These are phyloP conservation scores for Cheracebus regulus DNA, from an alignment of 2,797 vertebrate genomes.

Conservation along the genomic window DNA sequence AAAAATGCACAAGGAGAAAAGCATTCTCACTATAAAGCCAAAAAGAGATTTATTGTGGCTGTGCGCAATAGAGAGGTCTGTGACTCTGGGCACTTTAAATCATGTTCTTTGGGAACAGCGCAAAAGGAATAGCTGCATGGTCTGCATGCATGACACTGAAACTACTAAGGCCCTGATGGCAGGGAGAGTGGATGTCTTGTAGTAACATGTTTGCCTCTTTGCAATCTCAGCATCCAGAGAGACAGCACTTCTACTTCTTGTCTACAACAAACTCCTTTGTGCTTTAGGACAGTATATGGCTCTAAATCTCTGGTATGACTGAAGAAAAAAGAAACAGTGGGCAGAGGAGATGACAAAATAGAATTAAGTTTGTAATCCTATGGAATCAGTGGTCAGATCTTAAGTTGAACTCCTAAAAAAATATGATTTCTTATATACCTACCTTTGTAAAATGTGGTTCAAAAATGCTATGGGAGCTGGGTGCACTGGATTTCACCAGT, in stretches of 20 bases:
- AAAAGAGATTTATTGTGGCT: background rate
- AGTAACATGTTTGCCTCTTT: background rate
- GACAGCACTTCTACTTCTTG: accelerated
- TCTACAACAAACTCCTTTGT: background rate
- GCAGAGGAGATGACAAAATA: background rate
- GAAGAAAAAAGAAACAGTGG: background rate
- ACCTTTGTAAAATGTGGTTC: background rate
- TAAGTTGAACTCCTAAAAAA: background rate
- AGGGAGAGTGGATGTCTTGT: background rate
- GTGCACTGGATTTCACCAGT: background rate
- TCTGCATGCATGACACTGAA: background rate
- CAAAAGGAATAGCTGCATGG: background rate
- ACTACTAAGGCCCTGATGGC: background rate
- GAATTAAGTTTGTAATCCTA: background rate
- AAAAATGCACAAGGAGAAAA: background rate
- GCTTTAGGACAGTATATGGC: background rate
- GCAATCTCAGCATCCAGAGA: background rate
- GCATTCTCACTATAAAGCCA: background rate
- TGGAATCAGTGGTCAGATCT: background rate
- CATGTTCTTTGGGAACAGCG: background rate
- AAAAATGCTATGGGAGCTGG: background rate
- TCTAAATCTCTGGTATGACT: background rate
- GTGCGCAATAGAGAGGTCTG: background rate
- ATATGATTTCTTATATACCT: background rate
- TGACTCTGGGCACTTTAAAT: background rate